A percentile compares a stretch with the other conserved stretches of the same genome.
phyloP scores from a whole-genome alignment of 2,888 invertebrate species.

The Tiliacea citrago region DNA sequence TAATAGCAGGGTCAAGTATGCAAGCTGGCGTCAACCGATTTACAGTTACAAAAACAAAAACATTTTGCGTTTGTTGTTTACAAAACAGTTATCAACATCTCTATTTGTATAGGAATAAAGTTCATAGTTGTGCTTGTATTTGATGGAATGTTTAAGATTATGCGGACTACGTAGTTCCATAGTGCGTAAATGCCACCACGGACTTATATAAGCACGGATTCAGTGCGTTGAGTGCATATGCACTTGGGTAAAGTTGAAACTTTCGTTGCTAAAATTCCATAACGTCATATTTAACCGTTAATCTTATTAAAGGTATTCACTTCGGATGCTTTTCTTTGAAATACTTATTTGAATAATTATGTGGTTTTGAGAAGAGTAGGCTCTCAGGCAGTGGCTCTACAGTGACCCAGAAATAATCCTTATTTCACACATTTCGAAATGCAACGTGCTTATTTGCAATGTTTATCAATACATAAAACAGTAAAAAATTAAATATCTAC shows the following conservation, averaged over 20 bases:
- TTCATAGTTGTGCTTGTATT: conserved; percentile 27
- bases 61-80: conserved; percentile 44
- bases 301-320: neutral
- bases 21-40: conserved; percentile 63
- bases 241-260: conserved; percentile 18
- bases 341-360: neutral
- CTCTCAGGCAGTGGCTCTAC: neutral
- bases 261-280: conserved; percentile 42
- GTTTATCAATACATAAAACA: neutral
- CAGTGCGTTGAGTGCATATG: conserved; percentile 35
- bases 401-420: neutral
- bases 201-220: conserved; percentile 29
- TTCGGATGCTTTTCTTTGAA: neutral
- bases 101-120: conserved; percentile 42
- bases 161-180: conserved; percentile 40
- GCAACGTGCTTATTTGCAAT: neutral
- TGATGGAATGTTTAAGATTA: conserved; percentile 24
- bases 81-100: conserved; percentile 13
- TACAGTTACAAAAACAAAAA: conserved; percentile 61
- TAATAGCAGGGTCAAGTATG: conserved; percentile 75
- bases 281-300: neutral
- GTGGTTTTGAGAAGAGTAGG: neutral
- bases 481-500: neutral
- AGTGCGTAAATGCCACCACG: conserved; percentile 38
- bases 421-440: neutral